Percentiles rank a stretch among this genome's conserved stretches.
Conservation (phyloP, 2,888 invertebrate genomes). For the Blomia tropicalis region DNA sequence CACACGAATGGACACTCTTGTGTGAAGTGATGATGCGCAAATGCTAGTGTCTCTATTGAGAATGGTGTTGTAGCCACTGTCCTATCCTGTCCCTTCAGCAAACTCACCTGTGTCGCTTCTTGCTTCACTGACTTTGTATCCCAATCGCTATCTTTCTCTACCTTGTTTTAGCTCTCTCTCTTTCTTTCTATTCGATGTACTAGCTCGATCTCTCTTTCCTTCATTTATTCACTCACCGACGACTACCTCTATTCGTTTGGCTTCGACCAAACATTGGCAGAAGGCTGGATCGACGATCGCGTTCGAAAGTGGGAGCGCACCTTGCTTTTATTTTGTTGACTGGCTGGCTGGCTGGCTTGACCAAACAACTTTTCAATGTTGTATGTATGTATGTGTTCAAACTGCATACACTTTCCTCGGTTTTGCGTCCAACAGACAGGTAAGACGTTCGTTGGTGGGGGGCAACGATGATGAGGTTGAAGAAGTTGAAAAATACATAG, state of each 20-base stretch:
- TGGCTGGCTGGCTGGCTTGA: background rate
- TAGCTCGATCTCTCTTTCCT: too few species aligned
- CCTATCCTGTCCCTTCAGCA: background rate
- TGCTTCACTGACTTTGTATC: constrained; percentile 13
- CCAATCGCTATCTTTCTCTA: background rate
- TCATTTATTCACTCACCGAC: too few species aligned
- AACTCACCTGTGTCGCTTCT: too few species aligned
- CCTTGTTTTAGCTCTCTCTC: too few species aligned
- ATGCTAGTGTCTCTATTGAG: background rate
- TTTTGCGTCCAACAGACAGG: background rate
- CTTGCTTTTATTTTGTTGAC: background rate
- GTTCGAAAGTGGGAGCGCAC: background rate
- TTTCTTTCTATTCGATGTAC: too few species aligned
- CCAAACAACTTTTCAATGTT: constrained; percentile 1
- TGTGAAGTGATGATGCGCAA: constrained; percentile 13
- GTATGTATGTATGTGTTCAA: too few species aligned
- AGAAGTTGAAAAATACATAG: background rate
- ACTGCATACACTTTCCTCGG: background rate
- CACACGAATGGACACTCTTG: too few species aligned
- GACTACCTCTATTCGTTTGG: too few species aligned
- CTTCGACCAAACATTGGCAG: background rate
- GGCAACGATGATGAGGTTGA: background rate
- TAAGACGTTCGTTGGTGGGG: too few species aligned
- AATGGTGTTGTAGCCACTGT: background rate
- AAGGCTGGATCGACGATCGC: background rate